Base-by-base conservation (phyloP, 2,888 invertebrate genomes). In the Pristionchus mayeri region DNA sequence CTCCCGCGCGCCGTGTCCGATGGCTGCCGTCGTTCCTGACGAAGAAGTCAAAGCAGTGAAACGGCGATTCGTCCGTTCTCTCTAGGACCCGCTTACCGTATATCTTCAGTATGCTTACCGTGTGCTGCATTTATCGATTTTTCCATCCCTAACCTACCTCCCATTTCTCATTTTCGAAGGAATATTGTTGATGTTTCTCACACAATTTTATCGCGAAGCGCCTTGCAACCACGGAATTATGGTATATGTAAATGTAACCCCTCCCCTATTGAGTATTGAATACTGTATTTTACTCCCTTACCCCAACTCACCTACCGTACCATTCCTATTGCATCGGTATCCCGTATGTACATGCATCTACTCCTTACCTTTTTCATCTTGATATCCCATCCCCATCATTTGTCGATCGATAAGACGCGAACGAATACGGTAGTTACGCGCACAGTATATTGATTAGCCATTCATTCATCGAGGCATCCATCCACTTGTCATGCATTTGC, bases 21-120 rank as follows among this genome's bases (percentile, higher is more conserved):
- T 75, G 75, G 75, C 48, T 75, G 13, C 75, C 75, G 27, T 75
- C 75, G 0, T 75, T 75, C 34, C 75, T 75, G 11, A 75, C 75
- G 44, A 75, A 75, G 75, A 75, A 75, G 27, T 67, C 63, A 24
- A 75, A 75, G 24, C 48, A 76, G 76, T 76, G n/a, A 76, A 18
- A 27, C 13, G 71, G n/a, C n/a, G n/a, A n/a, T n/a, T n/a, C n/a
- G n/a, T n/a, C n/a, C n/a, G n/a, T n/a, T n/a, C n/a, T n/a, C n/a
- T n/a, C n/a, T n/a, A n/a, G n/a, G n/a, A n/a, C n/a, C n/a, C n/a
- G n/a, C 37, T 30, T 18, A 71, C 11, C 37, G 71, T 71, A 71
- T 37, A 40, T 40, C 21, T 3, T 37, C n/a, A 27, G 9, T 60
- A 16, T 57, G 9, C 27, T 13, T 9, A 11, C 13, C 27, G 60